Percentiles rank a stretch among this genome's conserved stretches.
phyloP scores from a whole-genome alignment of 2,113 vertebrate genomes.

The Excalfactoria chinensis region DNA sequence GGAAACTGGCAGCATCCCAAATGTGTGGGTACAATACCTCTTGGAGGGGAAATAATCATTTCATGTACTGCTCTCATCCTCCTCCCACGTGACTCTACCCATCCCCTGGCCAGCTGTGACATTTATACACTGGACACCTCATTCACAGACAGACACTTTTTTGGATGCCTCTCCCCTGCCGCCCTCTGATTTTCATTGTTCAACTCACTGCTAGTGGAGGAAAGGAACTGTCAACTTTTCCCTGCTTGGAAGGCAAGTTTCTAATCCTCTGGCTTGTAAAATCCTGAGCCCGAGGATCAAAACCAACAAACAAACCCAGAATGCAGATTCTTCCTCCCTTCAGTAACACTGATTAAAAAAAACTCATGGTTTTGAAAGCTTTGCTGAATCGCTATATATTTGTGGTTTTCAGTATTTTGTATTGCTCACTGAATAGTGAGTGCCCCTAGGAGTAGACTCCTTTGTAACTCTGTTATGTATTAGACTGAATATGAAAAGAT shows the following conservation, averaged over 20 bases:
- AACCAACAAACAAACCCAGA: neutral
- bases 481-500: neutral
- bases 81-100: neutral
- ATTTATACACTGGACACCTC: accelerated
- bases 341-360: neutral
- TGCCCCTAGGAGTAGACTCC: neutral
- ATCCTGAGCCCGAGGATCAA: neutral
- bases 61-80: neutral
- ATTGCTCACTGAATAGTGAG: neutral
- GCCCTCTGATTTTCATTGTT: neutral
- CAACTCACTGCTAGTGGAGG: neutral
- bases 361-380: neutral
- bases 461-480: neutral
- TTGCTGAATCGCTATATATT: accelerated
- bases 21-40: neutral
- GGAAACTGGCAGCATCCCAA: neutral
- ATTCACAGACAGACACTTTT: neutral
- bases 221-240: neutral
- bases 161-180: neutral
- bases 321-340: neutral
- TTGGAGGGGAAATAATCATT: neutral
- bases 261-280: neutral
- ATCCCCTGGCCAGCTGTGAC: neutral
- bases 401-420: neutral
- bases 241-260: neutral